Evolutionary conservation across 2,888 invertebrate genomes (phyloP), one percentile per base, ranked within the genome.

Genomic region (Nemotelus nigrinus): DNA sequence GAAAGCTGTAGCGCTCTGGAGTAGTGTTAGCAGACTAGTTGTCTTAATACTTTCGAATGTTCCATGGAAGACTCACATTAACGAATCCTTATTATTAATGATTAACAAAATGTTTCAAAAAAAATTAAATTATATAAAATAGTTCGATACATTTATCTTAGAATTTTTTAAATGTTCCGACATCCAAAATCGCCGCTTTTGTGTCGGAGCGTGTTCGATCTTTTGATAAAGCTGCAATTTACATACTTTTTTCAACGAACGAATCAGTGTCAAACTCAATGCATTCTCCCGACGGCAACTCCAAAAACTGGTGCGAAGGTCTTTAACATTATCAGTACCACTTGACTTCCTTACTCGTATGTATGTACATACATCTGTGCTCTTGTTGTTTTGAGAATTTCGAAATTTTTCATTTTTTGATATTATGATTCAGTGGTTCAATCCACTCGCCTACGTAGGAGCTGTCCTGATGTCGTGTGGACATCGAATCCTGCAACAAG

Each of bases 401-500:
- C 55, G 2, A 70, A 60, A 74, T 74, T 74, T 63, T 74, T 60
- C 63, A 74, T 74, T 74, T 25, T 68, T 74, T 60, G 47, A 74
- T 74, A 74, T 74, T 58, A 60, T 74, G 43, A 74, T 74, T 60
- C 44, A 41, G 44, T 41, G 74, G 41, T 47, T 25, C 25, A 25
- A 25, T 25, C 25, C 8, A 41, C n/a, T 74, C 74, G 57, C 74
- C 74, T 74, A 74, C 74, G 74, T 74, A 48, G 74, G 47, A 41
- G 63, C 48, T 48, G 63, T 53, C 53, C 70, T 75, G 78, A 70
- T 78, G 78, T 78, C 78, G 78, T 78, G 78, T 78, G 77, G 78
- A 71, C 55, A 68, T n/a, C 55, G 76, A 45, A 64, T 48, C 58
- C 55, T 67, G 58, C 74, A 78, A 67, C 76, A 72, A 72, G 76